Base-by-base conservation (phyloP, 1,140 invertebrate genomes). In the Achatina immaculata region DNA sequence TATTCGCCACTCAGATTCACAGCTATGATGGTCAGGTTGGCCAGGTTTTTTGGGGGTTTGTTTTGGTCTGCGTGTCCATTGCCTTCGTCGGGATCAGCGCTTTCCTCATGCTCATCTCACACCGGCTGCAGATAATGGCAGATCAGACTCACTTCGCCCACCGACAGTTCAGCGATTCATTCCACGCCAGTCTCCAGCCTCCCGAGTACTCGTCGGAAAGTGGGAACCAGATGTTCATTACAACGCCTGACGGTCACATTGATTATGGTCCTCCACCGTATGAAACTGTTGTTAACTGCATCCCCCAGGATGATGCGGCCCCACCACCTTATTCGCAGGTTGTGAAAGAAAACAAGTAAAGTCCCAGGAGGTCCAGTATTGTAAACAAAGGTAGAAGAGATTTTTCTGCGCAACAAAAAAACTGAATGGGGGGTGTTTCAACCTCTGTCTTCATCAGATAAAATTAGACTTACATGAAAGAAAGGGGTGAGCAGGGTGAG, bases 241-340 rank as follows among this genome's bases (percentile, higher is more conserved):
- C n/a, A 28, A 40, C 48, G 11, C 38, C 40, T 45, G 76, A 78
- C 21, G 42, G 65, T 4, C 21, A 45, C 43, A 48, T 72, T 24
- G 68, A 72, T 68, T 38, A 36, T 11, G 68, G 40, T 1, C 78
- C 78, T 0, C 78, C 78, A n/a, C 34, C 78, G 1, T 80, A 80
- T 58, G 78, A 80, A 55, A 80, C 55, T 55, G 78, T 80, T 28
- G 78, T 80, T 0, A 80, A 72, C 68, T 80, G 78, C 28, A 55
- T 69, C 48, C 43, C 68, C 4, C 66, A 80, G 68, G 68, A 80
- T 38, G 78, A 80, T 21, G 28, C 36, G 9, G 31, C 78, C 7
- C 78, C 78, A 28, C 78, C 78, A 38, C 78, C 78, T 9, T 80
- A 80, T 36, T 45, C 38, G 14, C 34, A 78, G 36, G 58, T 78